These are phyloP conservation scores for Andrena praecox DNA, from an alignment of 2,888 invertebrate genomes.

Conservation along the genomic window DNA sequence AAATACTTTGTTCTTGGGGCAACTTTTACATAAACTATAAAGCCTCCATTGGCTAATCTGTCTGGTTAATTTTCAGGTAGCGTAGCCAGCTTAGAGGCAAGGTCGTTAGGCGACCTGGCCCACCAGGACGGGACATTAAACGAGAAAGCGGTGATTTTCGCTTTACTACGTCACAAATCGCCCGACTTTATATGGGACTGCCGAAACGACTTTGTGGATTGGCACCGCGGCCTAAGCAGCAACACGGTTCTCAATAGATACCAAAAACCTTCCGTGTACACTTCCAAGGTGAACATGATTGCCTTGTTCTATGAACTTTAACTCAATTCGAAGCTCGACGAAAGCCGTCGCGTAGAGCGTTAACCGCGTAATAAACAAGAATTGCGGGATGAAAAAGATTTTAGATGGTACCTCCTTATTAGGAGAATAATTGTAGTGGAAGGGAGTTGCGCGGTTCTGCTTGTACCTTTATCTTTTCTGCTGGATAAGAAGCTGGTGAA, in stretches of 20 bases:
- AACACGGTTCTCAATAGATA: conserved; percentile 78
- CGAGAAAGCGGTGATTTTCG: conserved; percentile 77
- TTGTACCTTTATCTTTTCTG: not conserved
- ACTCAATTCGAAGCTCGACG: not conserved
- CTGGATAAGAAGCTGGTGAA: not conserved
- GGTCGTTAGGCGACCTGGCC: conserved; percentile 76
- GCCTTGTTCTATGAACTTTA: not conserved
- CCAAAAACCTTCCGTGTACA: conserved; percentile 78
- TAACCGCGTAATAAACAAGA: too few species aligned
- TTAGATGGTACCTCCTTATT: not conserved
- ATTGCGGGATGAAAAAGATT: too few species aligned
- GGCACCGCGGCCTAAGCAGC: conserved; percentile 75
- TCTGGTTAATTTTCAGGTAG: conserved; percentile 66
- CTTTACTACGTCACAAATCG: conserved; percentile 72
- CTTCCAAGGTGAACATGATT: conserved; percentile 77
- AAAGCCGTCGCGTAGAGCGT: too few species aligned
- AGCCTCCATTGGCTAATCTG: too few species aligned
- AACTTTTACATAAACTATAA: not conserved
- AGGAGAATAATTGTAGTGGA: not conserved
- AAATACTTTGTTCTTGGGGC: not conserved
- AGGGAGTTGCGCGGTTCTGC: not conserved
- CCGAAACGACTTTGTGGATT: conserved; percentile 80
- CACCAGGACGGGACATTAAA: conserved; percentile 75
- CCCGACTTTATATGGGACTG: conserved; percentile 82
- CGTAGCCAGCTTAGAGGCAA: conserved; percentile 73